Conservation (phyloP, 1,140 invertebrate species). For the Drosophila truncata region DNA sequence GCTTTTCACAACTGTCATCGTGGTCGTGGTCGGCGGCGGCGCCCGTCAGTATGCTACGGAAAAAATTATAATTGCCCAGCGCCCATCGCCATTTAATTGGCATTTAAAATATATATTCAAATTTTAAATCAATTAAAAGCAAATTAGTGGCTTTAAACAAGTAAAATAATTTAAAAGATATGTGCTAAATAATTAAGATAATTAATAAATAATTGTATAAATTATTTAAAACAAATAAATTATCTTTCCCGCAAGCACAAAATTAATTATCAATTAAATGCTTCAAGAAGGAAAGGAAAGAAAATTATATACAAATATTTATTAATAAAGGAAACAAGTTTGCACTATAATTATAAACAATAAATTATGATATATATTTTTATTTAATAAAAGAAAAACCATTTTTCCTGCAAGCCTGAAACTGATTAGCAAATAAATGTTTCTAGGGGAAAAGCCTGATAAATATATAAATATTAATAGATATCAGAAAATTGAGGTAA, state of each 20-base stretch:
- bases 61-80: constrained; percentile 8
- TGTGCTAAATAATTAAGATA: background rate
- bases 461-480: too few relatives aligned
- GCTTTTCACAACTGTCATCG: constrained; percentile 13
- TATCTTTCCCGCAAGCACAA: background rate
- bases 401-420: too few relatives aligned
- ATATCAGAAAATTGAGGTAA: too few relatives aligned
- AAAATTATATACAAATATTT: background rate
- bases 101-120: background rate
- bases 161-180: background rate
- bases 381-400: too few relatives aligned
- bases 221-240: background rate
- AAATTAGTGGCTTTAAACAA: background rate
- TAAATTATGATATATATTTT: too few relatives aligned
- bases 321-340: too few relatives aligned
- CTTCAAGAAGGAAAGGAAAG: too few relatives aligned
- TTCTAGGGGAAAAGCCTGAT: too few relatives aligned
- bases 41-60: background rate
- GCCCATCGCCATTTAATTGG: background rate
- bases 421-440: too few relatives aligned
- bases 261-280: background rate
- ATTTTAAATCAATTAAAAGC: background rate
- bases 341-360: too few relatives aligned
- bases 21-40: background rate
- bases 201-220: background rate